Conservation (phyloP, 2,113 vertebrate species). For the Sturnus vulgaris region DNA sequence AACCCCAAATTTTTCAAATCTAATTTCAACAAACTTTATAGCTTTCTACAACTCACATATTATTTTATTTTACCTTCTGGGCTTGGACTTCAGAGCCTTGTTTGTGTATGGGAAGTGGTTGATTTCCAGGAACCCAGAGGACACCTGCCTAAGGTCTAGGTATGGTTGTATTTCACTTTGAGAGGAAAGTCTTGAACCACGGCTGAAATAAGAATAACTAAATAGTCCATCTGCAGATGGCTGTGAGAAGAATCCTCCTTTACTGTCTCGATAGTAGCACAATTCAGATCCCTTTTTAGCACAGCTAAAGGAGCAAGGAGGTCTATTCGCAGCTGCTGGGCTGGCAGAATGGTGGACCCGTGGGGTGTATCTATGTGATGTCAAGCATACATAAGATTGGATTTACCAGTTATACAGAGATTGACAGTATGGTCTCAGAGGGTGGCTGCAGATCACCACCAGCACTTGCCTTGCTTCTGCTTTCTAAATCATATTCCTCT, state of each 20-base stretch:
- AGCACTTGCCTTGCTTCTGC: neutral
- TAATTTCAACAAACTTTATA: neutral
- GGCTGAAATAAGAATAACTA: neutral
- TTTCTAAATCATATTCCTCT: neutral
- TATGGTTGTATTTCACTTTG: neutral
- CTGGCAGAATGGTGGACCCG: neutral
- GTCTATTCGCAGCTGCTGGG: neutral
- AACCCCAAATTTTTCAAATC: neutral
- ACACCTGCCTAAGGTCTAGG: neutral
- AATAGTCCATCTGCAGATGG: neutral
- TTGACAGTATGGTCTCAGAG: neutral
- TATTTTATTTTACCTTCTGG: neutral
- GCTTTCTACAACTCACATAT: neutral
- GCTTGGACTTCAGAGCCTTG: neutral
- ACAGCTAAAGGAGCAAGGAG: neutral
- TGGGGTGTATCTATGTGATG: neutral
- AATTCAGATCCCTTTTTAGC: neutral
- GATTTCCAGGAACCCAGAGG: neutral
- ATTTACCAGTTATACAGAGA: neutral
- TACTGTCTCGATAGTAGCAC: fast-evolving
- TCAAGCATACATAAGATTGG: neutral
- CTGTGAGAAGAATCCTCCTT: neutral
- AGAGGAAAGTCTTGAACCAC: neutral
- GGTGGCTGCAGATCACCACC: neutral
- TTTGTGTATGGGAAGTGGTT: neutral